phyloP scores from a whole-genome alignment of 2,797 vertebrate genomes.

The Acrossocheilus wenchowensis region DNA sequence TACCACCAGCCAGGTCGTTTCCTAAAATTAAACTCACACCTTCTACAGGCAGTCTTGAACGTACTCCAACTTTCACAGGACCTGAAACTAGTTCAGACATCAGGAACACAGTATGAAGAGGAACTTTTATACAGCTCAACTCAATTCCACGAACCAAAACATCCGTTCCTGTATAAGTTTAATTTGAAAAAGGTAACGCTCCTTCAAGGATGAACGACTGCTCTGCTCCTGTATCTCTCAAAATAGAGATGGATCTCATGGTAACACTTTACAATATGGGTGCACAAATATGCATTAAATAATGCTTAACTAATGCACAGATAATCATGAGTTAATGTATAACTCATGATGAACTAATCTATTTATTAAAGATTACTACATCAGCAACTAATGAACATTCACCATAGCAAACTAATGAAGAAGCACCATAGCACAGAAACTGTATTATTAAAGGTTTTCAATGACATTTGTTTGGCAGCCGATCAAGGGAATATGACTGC shows the following conservation, averaged over 20 bases:
- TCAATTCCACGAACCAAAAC: not conserved
- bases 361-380: too few species aligned
- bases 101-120: not conserved
- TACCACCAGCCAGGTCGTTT: not conserved
- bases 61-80: not conserved
- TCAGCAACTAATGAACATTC: too few species aligned
- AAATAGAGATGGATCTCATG: not conserved
- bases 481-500: too few species aligned
- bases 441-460: too few species aligned
- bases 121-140: not conserved
- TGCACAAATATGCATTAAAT: too few species aligned
- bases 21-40: not conserved
- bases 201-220: not conserved
- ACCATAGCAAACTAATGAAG: too few species aligned
- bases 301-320: too few species aligned
- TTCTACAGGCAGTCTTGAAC: not conserved
- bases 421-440: too few species aligned
- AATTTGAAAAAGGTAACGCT: not conserved
- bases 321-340: too few species aligned
- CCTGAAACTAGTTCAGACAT: not conserved
- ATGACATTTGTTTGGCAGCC: too few species aligned
- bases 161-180: not conserved
- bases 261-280: too few species aligned
- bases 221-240: not conserved
- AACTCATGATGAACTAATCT: too few species aligned